Percentiles rank a stretch among this genome's conserved stretches.
Evolutionary conservation across 2,888 invertebrate species (phyloP).

Genomic region (Branchellion lobata): DNA sequence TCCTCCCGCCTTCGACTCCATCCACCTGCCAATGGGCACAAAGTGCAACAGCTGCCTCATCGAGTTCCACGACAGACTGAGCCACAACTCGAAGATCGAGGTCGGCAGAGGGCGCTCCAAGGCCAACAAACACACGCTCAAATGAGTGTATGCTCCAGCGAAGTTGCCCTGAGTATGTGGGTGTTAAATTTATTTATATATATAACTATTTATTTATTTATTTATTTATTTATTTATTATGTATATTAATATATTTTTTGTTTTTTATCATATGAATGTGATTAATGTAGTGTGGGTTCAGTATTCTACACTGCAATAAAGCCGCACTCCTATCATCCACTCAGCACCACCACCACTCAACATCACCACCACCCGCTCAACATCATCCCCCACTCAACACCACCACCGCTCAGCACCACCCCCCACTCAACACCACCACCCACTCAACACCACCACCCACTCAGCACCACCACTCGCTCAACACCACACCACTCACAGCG

Average conservation of each 20-base stretch:
- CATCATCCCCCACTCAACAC: too few species aligned
- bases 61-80: constrained; percentile 77
- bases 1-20: constrained; percentile 73
- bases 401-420: too few species aligned
- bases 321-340: too few species aligned
- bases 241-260: too few species aligned
- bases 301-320: too few species aligned
- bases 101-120: constrained; percentile 74
- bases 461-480: not conserved
- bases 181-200: not conserved
- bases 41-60: constrained; percentile 81
- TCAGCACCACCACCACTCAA: too few species aligned
- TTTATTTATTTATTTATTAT: not conserved
- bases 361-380: too few species aligned
- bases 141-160: constrained; percentile 65
- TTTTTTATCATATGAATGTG: not conserved
- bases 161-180: constrained; percentile 58
- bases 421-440: too few species aligned
- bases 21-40: constrained; percentile 77
- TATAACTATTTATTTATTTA: not conserved
- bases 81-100: constrained; percentile 70
- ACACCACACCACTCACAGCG: constrained; percentile 65
- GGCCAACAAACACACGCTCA: constrained; percentile 74
- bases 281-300: too few species aligned
- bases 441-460: not conserved